Evolutionary conservation across 2,797 vertebrate species (phyloP), one percentile per base, ranked within the genome.

Genomic region (Leuciscus waleckii): DNA sequence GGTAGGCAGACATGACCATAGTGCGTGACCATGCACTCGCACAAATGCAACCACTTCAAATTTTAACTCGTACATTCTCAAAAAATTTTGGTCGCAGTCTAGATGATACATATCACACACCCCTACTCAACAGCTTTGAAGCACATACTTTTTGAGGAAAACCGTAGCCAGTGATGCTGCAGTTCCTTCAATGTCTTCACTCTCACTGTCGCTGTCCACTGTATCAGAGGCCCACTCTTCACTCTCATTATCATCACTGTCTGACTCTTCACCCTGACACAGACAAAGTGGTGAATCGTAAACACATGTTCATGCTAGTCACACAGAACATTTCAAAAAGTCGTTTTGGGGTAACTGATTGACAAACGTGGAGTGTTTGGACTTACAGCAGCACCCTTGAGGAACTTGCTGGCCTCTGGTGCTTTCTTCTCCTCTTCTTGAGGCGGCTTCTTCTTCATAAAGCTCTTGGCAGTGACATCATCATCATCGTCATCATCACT

Each of bases 401-500:
- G 93, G 92, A 97, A 97, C 91, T 96, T 96, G 90, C 93, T 95
- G 79, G 95, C 95, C 11, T 95, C 94, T 1, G 95, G 93, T 0
- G 88, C 41, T 2, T 91, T 90, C 58, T 96, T 95, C 19, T 88
- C 90, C 56, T 96, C 95, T 9, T 88, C 83, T 37, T 92, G 93
- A 3, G 95, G 94, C 70, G 95, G 94, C 70, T 97, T 97, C 89
- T 97, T 98, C 94, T 98, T 98, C 65, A 98, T 87, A 90, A 98
- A 98, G 69, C 92, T 76, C 63, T 95, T 94, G 6, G 95, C 95
- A 0, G 94, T 93, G 35, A 95, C 90, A 1, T 93, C 95, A 0
- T 93, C 94, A 0, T 95, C 94, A 14, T 51, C 41, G 1, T 96
- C 95, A 0, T 32, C 91, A 0, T 95, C 94, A 1, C 94, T 95